Conservation (phyloP, 2,888 invertebrate species). For the Smittia sp. region DNA sequence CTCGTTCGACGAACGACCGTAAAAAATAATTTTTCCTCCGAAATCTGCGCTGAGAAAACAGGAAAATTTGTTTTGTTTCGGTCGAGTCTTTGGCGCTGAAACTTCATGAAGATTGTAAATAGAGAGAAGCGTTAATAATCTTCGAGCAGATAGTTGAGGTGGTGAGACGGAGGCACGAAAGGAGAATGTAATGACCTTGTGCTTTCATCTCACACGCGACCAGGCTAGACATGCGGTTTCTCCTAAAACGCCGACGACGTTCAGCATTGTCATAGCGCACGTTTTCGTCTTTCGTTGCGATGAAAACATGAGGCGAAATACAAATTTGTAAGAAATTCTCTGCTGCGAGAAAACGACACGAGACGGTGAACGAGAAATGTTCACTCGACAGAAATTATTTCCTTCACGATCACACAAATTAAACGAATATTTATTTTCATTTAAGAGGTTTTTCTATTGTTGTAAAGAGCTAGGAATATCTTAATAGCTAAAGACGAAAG, state of each 20-base stretch:
- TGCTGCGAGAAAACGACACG: background rate
- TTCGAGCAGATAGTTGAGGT: background rate
- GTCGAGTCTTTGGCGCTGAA: no score
- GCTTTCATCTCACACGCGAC: constrained; percentile 30
- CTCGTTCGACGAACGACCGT: no score
- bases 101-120: background rate
- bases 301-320: background rate
- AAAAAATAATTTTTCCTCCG: no score
- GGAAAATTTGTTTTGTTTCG: no score
- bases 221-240: constrained; percentile 9
- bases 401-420: constrained; percentile 4
- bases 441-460: constrained; percentile 25
- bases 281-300: background rate
- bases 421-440: constrained; percentile 22
- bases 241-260: background rate
- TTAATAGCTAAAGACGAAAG: constrained; percentile 16
- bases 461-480: constrained; percentile 31
- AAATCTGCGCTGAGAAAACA: no score
- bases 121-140: background rate
- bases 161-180: background rate
- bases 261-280: constrained; percentile 14
- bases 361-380: background rate
- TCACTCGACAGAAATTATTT: background rate
- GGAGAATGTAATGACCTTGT: constrained; percentile 37
- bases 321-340: constrained; percentile 3